Evolutionary conservation across 2,888 invertebrate genomes (phyloP), one percentile per base, ranked within the genome.

Genomic region (Scaptomyza cyrtandrae): DNA sequence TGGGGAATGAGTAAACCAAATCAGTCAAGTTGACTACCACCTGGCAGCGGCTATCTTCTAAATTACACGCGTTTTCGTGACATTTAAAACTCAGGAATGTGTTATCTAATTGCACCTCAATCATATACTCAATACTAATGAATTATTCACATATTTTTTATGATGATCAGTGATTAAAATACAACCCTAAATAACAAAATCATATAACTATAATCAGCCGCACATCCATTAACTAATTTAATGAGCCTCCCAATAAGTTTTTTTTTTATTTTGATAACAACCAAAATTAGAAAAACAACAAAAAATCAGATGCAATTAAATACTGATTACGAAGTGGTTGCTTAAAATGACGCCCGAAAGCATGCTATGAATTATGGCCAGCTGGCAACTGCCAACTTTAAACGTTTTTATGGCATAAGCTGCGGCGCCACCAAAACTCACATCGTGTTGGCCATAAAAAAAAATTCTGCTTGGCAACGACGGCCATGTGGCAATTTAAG

Each of bases 221-320:
- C 56, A 77, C 60, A 80, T 85, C 73, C 77, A 68, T 65, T 67
- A 60, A 75, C 81, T 83, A 80, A 88, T 73, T 78, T 78, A 75
- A 84, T 82, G 68, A 68, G 65, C 53, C 46, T 39, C n/a, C 62
- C 62, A 59, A 70, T 72, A 60, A 75, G 64, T 86, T 88, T 83
- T 70, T 55, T 48, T 45, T 69, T 52, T 49, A 39, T 35, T 63
- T 10, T 48, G 70, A 60, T 71, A 60, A 48, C 68, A 60, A 49
- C 59, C 62, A 19, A 60, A 48, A 66, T 48, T n/a, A n/a, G n/a
- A n/a, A n/a, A n/a, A n/a, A n/a, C n/a, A n/a, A n/a, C n/a, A n/a
- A n/a, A 6, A 41, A 50, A 43, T 37, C 54, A 52, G 56, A 45
- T 49, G 31, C 33, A 59, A 73, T 83, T 78, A 75, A 83, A 88